A percentile compares a stretch with the other conserved stretches of the same genome.
Evolutionary conservation across 1,140 invertebrate genomes (phyloP).

Genomic region (Papilio machaon): DNA sequence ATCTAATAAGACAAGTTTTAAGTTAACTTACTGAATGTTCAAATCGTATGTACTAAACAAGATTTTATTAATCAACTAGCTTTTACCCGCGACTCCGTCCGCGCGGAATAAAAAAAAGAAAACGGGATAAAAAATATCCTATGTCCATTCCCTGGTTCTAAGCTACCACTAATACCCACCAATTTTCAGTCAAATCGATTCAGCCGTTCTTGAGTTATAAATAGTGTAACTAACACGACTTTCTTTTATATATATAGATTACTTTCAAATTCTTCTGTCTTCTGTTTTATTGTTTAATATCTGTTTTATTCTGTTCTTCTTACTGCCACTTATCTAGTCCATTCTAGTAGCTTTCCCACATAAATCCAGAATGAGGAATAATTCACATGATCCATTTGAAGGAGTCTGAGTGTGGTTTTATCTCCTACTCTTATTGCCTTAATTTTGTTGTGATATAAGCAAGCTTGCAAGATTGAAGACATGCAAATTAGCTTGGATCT

Average conservation of each 20-base stretch:
- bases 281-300: neutral
- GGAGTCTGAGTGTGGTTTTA: neutral
- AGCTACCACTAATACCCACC: no score
- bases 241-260: no score
- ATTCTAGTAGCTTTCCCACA: neutral
- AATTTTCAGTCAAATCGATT: no score
- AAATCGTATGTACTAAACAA: neutral
- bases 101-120: no score
- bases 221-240: no score
- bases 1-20: constrained; percentile 23
- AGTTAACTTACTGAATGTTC: constrained; percentile 4
- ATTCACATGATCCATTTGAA: no score
- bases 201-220: no score
- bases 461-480: constrained; percentile 9
- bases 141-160: no score
- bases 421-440: neutral
- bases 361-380: neutral
- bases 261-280: neutral
- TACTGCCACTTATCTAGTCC: neutral
- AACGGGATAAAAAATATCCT: no score
- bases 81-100: no score
- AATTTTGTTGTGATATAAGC: neutral
- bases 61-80: neutral
- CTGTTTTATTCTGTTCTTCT: neutral
- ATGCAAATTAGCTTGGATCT: constrained; percentile 6